A percentile compares a stretch with the other conserved stretches of the same genome.
These are phyloP conservation scores for Sebastes baramenuke DNA, from an alignment of 2,797 vertebrate species.

Conservation along the genomic window DNA sequence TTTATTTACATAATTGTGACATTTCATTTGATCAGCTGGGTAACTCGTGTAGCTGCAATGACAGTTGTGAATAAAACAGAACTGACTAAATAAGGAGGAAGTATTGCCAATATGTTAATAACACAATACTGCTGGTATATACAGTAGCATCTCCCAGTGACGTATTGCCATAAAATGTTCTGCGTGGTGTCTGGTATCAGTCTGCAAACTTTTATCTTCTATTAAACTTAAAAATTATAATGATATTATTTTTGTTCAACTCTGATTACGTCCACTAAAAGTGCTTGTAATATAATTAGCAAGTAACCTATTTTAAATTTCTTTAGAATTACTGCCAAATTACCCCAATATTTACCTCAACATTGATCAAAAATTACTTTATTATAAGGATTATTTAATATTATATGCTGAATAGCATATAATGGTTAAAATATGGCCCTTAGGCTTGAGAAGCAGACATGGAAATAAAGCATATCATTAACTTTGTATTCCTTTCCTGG, in stretches of 20 bases:
- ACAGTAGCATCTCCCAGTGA: neutral
- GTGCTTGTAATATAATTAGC: too few species aligned
- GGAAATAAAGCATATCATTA: too few species aligned
- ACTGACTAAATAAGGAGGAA: neutral
- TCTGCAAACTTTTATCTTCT: neutral
- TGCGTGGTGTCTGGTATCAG: neutral
- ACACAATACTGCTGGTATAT: neutral
- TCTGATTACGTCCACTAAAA: too few species aligned
- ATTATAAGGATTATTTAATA: too few species aligned
- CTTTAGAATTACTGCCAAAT: too few species aligned
- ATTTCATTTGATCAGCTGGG: neutral
- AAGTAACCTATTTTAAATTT: too few species aligned
- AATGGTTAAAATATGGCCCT: too few species aligned
- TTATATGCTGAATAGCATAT: too few species aligned
- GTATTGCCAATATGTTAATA: neutral
- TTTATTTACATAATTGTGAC: neutral
- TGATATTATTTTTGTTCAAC: too few species aligned
- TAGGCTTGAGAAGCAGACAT: too few species aligned
- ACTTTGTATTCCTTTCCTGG: too few species aligned
- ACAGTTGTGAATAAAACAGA: neutral
- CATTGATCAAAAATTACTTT: fast-evolving
- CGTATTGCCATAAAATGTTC: neutral
- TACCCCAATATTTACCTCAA: too few species aligned
- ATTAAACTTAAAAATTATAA: neutral
- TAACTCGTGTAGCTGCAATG: neutral